These are phyloP conservation scores for Drosophila nasuta DNA, from an alignment of 1,140 invertebrate species.

Conservation along the genomic window DNA sequence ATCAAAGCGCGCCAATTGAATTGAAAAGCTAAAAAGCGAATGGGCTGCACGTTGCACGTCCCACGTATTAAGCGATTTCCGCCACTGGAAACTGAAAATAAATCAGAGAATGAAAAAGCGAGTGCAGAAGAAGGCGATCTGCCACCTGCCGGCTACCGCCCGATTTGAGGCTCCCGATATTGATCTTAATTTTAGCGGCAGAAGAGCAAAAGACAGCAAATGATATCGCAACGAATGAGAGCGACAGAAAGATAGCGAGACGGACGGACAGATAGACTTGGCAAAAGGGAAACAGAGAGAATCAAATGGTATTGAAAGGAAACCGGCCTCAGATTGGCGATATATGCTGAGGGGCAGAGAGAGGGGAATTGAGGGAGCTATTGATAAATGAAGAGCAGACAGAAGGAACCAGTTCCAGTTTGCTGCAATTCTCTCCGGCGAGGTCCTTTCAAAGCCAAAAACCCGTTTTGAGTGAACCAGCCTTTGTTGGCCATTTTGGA, in stretches of 20 bases:
- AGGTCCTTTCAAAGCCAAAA: slow-evolving; percentile 51
- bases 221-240: slow-evolving; percentile 39
- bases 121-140: slow-evolving; percentile 29
- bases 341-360: neutral
- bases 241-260: slow-evolving; percentile 35
- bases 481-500: slow-evolving; percentile 70
- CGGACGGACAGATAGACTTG: neutral
- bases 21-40: slow-evolving; percentile 46
- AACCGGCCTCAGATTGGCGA: slow-evolving; percentile 40
- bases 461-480: slow-evolving; percentile 57
- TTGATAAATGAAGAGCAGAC: slow-evolving; percentile 75
- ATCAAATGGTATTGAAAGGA: slow-evolving; percentile 64
- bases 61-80: slow-evolving; percentile 69
- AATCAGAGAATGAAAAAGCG: slow-evolving; percentile 47
- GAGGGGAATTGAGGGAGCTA: neutral
- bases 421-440: slow-evolving; percentile 11
- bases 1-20: slow-evolving; percentile 55
- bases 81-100: slow-evolving; percentile 61
- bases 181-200: slow-evolving; percentile 72
- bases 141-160: slow-evolving; percentile 50
- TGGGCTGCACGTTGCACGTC: slow-evolving; percentile 37
- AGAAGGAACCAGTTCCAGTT: slow-evolving; percentile 63
- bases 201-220: slow-evolving; percentile 30
- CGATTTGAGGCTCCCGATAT: slow-evolving; percentile 53
- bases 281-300: slow-evolving; percentile 42